Percentiles rank a stretch among this genome's conserved stretches.
phyloP scores from a whole-genome alignment of 1,140 invertebrate genomes.

The Drosophila hydei region DNA sequence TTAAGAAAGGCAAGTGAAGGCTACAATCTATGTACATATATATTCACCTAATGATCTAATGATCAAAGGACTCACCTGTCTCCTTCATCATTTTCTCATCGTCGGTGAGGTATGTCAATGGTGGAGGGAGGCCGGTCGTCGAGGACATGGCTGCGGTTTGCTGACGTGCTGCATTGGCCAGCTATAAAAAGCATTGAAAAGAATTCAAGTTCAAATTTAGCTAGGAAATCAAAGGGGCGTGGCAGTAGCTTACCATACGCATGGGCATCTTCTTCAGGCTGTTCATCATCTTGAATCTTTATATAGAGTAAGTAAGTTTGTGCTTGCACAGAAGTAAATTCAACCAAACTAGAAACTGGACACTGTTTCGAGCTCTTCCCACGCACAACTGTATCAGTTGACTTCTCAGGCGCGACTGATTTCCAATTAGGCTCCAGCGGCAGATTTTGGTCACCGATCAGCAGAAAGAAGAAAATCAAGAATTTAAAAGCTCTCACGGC shows the following conservation, averaged over 20 bases:
- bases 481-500: slow-evolving; percentile 58
- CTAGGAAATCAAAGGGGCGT: slow-evolving; percentile 19
- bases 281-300: slow-evolving; percentile 69
- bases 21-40: background rate
- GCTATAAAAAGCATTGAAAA: slow-evolving; percentile 43
- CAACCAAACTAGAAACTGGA: slow-evolving; percentile 35
- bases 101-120: slow-evolving; percentile 89
- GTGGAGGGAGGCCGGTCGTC: slow-evolving; percentile 78
- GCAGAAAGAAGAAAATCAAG: slow-evolving; percentile 44
- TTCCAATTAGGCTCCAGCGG: slow-evolving; percentile 61
- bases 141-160: slow-evolving; percentile 74
- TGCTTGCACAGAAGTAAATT: slow-evolving; percentile 27
- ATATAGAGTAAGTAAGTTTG: slow-evolving; percentile 30
- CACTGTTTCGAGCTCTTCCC: slow-evolving; percentile 17
- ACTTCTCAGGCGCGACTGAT: slow-evolving; percentile 59
- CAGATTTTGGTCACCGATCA: slow-evolving; percentile 41
- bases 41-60: background rate
- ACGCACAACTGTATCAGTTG: slow-evolving; percentile 55
- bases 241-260: slow-evolving; percentile 71
- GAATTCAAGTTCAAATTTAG: slow-evolving; percentile 18
- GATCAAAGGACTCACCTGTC: slow-evolving; percentile 86
- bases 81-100: slow-evolving; percentile 92
- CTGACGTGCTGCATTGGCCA: slow-evolving; percentile 78
- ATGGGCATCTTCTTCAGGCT: slow-evolving; percentile 78
- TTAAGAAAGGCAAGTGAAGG: background rate